Percentiles rank a stretch among this genome's conserved stretches.
Conservation (phyloP, 30 jellyfish, hydroid and myxozoan species). For the Hydractinia symbiolongicarpus region DNA sequence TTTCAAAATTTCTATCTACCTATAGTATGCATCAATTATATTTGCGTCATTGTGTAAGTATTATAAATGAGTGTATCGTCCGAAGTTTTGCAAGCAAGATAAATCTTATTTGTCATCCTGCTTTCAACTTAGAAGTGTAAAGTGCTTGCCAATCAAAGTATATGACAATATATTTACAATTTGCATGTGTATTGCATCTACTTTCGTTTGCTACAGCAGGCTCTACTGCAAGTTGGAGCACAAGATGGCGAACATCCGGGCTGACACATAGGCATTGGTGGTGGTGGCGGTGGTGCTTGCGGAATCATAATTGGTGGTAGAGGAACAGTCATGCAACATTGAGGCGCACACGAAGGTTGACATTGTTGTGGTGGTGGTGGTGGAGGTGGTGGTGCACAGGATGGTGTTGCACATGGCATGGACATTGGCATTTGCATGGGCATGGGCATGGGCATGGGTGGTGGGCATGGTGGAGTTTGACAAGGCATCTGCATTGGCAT, state of each 20-base stretch:
- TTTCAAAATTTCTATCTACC: too few relatives aligned
- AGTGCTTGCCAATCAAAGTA: too few relatives aligned
- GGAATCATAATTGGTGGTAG: slow-evolving; percentile 70
- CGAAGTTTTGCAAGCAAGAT: too few relatives aligned
- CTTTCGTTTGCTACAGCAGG: slow-evolving; percentile 81
- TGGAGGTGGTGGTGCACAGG: slow-evolving; percentile 48
- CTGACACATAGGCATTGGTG: slow-evolving; percentile 75
- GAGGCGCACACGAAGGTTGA: slow-evolving; percentile 92
- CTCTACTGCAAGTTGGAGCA: slow-evolving; percentile 95
- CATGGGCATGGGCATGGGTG: slow-evolving; percentile 30
- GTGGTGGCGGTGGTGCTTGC: slow-evolving; percentile 87
- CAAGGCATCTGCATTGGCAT: slow-evolving; percentile 45
- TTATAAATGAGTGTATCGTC: too few relatives aligned
- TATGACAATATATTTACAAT: too few relatives aligned
- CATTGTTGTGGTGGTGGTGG: slow-evolving; percentile 75
- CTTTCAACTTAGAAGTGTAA: too few relatives aligned
- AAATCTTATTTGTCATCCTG: too few relatives aligned
- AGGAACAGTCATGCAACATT: slow-evolving; percentile 63
- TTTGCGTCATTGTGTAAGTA: too few relatives aligned
- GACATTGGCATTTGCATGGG: slow-evolving; percentile 53
- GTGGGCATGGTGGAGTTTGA: slow-evolving; percentile 69
- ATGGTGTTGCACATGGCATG: slow-evolving; percentile 39
- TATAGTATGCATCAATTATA: too few relatives aligned
- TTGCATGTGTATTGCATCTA: too few relatives aligned
- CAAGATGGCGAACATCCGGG: slow-evolving; percentile 91